These are phyloP conservation scores for Falco berigora DNA, from an alignment of 2,797 vertebrate species.

Conservation along the genomic window DNA sequence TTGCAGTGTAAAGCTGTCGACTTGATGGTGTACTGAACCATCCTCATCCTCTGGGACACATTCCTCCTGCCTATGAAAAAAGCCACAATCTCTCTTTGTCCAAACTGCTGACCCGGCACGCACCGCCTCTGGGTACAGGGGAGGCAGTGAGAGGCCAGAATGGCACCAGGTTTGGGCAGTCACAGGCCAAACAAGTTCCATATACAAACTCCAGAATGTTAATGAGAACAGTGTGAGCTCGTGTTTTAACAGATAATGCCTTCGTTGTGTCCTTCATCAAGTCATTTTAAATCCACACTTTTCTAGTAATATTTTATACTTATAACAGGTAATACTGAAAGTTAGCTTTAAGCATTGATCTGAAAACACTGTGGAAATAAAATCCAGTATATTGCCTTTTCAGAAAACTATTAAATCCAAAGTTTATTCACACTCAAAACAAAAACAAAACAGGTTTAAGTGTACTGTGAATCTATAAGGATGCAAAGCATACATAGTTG, in stretches of 20 bases:
- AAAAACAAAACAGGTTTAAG: neutral
- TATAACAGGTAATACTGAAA: neutral
- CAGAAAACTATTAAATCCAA: slow-evolving; percentile 20
- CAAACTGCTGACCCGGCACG: rapidly evolving
- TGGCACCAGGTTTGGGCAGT: neutral
- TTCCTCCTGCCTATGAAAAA: neutral
- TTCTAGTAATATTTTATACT: neutral
- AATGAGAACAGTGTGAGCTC: neutral
- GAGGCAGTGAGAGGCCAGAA: rapidly evolving
- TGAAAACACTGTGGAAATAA: neutral
- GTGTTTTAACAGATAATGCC: neutral
- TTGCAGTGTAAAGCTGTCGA: neutral
- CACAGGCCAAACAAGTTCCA: neutral
- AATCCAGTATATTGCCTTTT: neutral
- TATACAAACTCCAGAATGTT: rapidly evolving
- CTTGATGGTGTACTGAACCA: rapidly evolving
- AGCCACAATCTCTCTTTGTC: neutral
- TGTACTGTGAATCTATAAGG: neutral
- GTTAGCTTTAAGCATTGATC: neutral
- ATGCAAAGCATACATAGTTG: neutral
- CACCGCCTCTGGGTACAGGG: rapidly evolving
- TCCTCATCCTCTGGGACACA: rapidly evolving
- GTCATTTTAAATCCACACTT: neutral
- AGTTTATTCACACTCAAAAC: slow-evolving; percentile 6
- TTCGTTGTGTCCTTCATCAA: neutral